A percentile compares a stretch with the other conserved stretches of the same genome.
phyloP scores from a whole-genome alignment of 2,113 vertebrate genomes.

The Heterotis niloticus region DNA sequence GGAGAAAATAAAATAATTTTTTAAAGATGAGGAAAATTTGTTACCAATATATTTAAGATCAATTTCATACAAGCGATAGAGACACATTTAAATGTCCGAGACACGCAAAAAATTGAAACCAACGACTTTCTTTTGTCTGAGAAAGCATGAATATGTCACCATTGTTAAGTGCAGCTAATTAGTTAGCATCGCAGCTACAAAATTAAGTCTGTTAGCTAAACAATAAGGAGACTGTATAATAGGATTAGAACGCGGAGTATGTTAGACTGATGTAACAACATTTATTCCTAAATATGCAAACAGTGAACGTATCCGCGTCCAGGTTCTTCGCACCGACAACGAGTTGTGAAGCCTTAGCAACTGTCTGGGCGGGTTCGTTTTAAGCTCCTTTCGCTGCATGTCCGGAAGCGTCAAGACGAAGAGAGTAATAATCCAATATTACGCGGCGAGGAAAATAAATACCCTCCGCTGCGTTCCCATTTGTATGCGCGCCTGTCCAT shows the following conservation, averaged over 20 bases:
- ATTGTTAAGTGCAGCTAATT: no score
- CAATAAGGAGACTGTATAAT: no score
- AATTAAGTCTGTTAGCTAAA: no score
- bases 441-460: slow-evolving; percentile 20
- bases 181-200: no score
- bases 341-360: neutral
- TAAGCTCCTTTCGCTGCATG: neutral
- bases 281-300: no score
- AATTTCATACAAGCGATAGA: neutral
- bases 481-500: slow-evolving; percentile 16
- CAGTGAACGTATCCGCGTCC: neutral
- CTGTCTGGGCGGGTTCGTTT: neutral
- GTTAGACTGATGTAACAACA: no score
- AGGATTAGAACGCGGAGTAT: no score
- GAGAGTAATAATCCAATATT: slow-evolving; percentile 19
- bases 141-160: neutral
- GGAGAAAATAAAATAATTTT: no score
- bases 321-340: neutral
- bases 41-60: neutral
- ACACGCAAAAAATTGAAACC: no score
- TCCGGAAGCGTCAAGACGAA: slow-evolving; percentile 18
- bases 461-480: neutral
- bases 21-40: neutral
- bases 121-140: neutral
- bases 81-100: no score